phyloP scores from a whole-genome alignment of 2,888 invertebrate species.

The Anarsia innoxiella region DNA sequence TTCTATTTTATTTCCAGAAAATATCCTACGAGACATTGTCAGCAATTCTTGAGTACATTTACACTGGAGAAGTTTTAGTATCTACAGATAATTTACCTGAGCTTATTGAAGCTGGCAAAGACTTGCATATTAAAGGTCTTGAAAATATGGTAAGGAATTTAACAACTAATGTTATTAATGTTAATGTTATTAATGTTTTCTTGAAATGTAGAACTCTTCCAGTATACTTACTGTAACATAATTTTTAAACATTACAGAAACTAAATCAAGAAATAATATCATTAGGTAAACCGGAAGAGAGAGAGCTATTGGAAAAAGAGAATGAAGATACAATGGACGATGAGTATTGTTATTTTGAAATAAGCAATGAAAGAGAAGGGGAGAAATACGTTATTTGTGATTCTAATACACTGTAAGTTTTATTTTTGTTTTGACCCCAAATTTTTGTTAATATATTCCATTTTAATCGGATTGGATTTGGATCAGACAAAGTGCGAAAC shows the following conservation, averaged over 20 bases:
- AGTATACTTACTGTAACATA: no score
- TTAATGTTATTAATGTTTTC: no score
- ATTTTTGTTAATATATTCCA: no score
- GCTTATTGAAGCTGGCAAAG: conserved; percentile 50
- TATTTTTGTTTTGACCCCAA: no score
- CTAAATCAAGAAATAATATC: no score
- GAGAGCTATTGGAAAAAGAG: no score
- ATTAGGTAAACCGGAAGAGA: no score
- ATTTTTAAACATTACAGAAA: no score
- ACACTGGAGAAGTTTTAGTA: conserved; percentile 59
- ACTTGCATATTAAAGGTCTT: conserved; percentile 57
- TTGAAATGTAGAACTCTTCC: no score
- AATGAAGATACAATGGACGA: neutral
- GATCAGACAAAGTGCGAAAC: no score
- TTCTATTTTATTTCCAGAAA: conserved; percentile 42
- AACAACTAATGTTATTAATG: no score
- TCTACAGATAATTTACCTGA: conserved; percentile 40
- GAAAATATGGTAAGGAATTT: conserved; percentile 43
- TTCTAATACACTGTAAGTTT: conserved; percentile 2
- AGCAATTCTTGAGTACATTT: conserved; percentile 57
- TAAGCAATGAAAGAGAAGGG: neutral
- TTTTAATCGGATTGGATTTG: no score
- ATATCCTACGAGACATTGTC: conserved; percentile 51
- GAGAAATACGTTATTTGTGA: conserved; percentile 3
- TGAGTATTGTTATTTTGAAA: conserved; percentile 5